A percentile compares a stretch with the other conserved stretches of the same genome.
These are phyloP conservation scores for Eupithecia tripunctaria DNA, from an alignment of 2,888 invertebrate species.

Conservation along the genomic window DNA sequence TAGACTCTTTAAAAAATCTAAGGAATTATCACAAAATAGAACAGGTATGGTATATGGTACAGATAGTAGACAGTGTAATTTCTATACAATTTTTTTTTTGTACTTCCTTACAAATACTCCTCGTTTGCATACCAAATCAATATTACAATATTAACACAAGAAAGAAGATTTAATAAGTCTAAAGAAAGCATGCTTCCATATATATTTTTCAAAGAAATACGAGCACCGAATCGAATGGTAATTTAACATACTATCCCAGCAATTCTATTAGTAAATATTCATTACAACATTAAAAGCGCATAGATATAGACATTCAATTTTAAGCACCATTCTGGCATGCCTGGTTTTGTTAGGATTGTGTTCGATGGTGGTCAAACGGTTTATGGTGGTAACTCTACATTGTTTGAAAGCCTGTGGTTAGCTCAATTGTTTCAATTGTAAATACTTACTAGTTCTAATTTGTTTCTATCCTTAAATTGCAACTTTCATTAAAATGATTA, in stretches of 20 bases:
- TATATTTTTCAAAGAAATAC: not conserved
- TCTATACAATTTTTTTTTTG: not conserved
- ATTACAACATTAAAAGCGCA: slow-evolving; percentile 13
- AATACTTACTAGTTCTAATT: not conserved
- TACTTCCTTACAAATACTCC: not conserved
- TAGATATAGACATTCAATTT: slow-evolving; percentile 33
- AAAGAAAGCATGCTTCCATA: slow-evolving; percentile 1
- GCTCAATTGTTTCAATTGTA: not conserved
- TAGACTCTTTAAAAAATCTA: not conserved
- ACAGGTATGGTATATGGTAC: not conserved
- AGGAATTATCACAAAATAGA: not conserved
- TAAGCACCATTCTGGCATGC: slow-evolving; percentile 30
- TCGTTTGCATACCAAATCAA: not conserved
- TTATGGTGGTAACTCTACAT: not conserved
- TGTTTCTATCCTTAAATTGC: not conserved
- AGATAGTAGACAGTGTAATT: not conserved
- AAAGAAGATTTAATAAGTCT: not conserved
- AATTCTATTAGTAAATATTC: not conserved
- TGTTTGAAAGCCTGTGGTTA: not conserved
- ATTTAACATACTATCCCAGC: not conserved
- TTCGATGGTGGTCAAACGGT: slow-evolving; percentile 25
- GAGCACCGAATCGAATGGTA: not conserved
- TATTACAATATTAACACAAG: not conserved
- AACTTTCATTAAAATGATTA: too few relatives aligned
- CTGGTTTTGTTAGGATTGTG: slow-evolving; percentile 6